Conservation (phyloP, 2,113 vertebrate species). For the Pungitius pungitius region DNA sequence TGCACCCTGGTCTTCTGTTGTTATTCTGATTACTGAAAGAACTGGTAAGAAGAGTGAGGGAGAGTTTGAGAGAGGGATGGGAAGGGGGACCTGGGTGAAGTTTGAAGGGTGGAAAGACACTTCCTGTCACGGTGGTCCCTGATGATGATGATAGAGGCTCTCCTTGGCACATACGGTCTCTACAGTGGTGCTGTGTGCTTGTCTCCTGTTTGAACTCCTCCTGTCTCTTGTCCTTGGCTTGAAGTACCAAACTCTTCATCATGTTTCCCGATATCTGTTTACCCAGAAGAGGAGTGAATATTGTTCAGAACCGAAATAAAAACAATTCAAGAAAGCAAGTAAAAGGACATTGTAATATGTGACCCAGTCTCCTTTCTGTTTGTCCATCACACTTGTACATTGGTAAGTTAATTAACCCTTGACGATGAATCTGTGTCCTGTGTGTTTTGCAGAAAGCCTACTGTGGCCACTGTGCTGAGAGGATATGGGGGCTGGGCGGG, state of each 20-base stretch:
- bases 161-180: too few species aligned
- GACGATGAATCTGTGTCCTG: slow-evolving; percentile 4
- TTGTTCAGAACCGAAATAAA: background rate
- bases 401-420: background rate
- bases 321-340: background rate
- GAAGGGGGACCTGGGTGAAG: too few species aligned
- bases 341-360: background rate
- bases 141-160: too few species aligned
- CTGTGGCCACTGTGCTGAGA: slow-evolving; percentile 96
- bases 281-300: background rate
- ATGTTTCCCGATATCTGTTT: background rate
- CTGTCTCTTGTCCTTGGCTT: too few species aligned
- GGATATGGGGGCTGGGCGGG: slow-evolving; percentile 97
- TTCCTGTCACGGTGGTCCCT: too few species aligned
- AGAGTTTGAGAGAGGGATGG: too few species aligned
- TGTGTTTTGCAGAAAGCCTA: slow-evolving; percentile 86
- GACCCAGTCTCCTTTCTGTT: background rate
- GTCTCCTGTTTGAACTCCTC: too few species aligned
- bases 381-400: background rate
- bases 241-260: background rate
- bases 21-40: too few species aligned
- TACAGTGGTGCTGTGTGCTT: too few species aligned
- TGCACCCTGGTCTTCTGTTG: too few species aligned
- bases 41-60: too few species aligned
- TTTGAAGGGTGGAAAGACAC: too few species aligned